Evolutionary conservation across 2,113 vertebrate species (phyloP).

Genomic region (Leiothrix lutea): DNA sequence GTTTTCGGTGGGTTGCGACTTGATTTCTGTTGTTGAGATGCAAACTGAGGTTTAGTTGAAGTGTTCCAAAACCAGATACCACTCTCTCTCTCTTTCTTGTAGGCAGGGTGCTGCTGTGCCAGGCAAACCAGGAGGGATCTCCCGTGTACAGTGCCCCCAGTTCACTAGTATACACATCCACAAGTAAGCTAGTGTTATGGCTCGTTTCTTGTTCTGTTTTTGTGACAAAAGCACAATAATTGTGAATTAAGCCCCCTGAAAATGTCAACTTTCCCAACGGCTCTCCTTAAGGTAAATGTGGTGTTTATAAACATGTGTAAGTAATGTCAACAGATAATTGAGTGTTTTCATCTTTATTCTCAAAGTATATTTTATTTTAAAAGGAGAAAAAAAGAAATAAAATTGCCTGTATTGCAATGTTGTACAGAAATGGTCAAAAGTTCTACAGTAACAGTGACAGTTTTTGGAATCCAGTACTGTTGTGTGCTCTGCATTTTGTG

Average conservation of each 20-base stretch:
- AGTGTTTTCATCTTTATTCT: not conserved
- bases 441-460: not conserved
- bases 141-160: slow-evolving; percentile 84
- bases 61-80: slow-evolving; percentile 68
- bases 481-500: not conserved
- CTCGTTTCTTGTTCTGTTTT: slow-evolving; percentile 63
- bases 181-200: slow-evolving; percentile 77
- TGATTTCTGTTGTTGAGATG: not conserved
- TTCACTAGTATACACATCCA: slow-evolving; percentile 85
- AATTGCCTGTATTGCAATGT: not conserved
- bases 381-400: too few species aligned
- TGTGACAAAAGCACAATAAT: slow-evolving; percentile 58
- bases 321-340: not conserved
- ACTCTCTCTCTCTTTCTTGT: slow-evolving; percentile 75
- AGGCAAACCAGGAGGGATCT: slow-evolving; percentile 83
- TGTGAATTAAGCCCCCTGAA: slow-evolving; percentile 39
- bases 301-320: not conserved
- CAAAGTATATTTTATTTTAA: not conserved
- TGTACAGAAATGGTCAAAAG: not conserved
- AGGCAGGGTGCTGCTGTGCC: slow-evolving; percentile 84
- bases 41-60: slow-evolving; percentile 25
- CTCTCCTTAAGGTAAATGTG: not conserved
- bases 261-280: not conserved
- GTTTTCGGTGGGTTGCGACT: not conserved
- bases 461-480: not conserved